These are phyloP conservation scores for Zaprionus obscuricornis DNA, from an alignment of 2,888 invertebrate genomes.

Conservation along the genomic window DNA sequence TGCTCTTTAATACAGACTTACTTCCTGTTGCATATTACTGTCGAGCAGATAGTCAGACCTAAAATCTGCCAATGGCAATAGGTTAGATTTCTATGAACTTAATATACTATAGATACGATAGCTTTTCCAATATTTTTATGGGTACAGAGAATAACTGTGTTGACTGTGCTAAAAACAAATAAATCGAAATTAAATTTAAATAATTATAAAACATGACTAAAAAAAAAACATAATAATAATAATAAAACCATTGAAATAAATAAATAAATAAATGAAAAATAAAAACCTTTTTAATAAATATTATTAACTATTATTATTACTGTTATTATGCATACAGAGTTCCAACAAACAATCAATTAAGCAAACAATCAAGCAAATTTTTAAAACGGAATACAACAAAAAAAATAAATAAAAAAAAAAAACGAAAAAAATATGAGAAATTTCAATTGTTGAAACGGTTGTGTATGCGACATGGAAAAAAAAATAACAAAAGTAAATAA, in stretches of 20 bases:
- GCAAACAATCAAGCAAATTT: slow-evolving; percentile 72
- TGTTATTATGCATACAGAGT: slow-evolving; percentile 46
- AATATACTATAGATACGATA: too few species aligned
- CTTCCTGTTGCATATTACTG: too few species aligned
- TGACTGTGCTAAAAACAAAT: too few species aligned
- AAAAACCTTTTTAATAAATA: slow-evolving; percentile 13
- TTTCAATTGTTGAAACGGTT: slow-evolving; percentile 55
- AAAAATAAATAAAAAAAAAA: slow-evolving; percentile 5
- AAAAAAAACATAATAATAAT: background rate
- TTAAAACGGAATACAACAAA: slow-evolving; percentile 34
- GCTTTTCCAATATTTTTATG: too few species aligned
- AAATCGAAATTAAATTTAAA: slow-evolving; percentile 44
- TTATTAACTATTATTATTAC: slow-evolving; percentile 32
- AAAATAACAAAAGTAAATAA: slow-evolving; percentile 29
- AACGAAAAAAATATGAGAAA: slow-evolving; percentile 9
- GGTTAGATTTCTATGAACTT: too few species aligned
- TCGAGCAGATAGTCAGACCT: too few species aligned
- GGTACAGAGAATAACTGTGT: too few species aligned
- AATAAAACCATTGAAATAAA: slow-evolving; percentile 17
- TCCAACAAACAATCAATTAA: slow-evolving; percentile 72
- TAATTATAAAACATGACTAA: slow-evolving; percentile 37
- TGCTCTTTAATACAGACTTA: too few species aligned
- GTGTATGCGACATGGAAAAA: slow-evolving; percentile 50
- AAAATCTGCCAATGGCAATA: too few species aligned
- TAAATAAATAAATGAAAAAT: background rate